These are phyloP conservation scores for Archivesica marissinica DNA, from an alignment of 1,140 invertebrate species.

Conservation along the genomic window DNA sequence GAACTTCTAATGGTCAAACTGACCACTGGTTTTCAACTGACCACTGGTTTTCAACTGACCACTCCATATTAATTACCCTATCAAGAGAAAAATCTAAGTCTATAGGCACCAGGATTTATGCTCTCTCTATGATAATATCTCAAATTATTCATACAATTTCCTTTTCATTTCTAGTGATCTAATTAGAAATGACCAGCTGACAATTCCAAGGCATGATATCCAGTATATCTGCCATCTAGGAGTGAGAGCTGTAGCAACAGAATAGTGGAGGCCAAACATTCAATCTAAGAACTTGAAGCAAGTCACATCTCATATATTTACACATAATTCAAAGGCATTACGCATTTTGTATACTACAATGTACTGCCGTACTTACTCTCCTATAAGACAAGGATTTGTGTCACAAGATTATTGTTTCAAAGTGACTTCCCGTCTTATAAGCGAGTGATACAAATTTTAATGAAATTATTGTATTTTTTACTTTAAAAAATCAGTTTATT, in stretches of 20 bases:
- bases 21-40: conserved; percentile 14
- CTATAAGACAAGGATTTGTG: too few relatives aligned
- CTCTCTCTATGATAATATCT: conserved; percentile 17
- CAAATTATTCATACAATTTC: conserved; percentile 53
- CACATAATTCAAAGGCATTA: too few relatives aligned
- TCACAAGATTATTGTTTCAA: too few relatives aligned
- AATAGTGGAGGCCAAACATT: not conserved
- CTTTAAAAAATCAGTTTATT: too few relatives aligned
- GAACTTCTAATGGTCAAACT: conserved; percentile 10
- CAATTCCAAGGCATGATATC: conserved; percentile 18
- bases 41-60: conserved; percentile 14
- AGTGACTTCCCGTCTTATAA: too few relatives aligned
- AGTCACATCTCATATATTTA: too few relatives aligned
- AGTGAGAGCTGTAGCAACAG: not conserved
- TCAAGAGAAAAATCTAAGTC: not conserved
- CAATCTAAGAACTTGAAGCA: too few relatives aligned
- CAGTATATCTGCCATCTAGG: not conserved
- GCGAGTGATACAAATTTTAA: too few relatives aligned
- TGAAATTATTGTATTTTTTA: too few relatives aligned
- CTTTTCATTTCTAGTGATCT: conserved; percentile 17
- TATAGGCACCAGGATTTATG: conserved; percentile 22
- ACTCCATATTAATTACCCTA: conserved; percentile 11
- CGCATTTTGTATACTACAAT: too few relatives aligned
- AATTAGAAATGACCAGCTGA: conserved; percentile 54
- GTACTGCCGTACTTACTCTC: too few relatives aligned